These are phyloP conservation scores for Drosophila serrata DNA, from an alignment of 1,140 invertebrate species.

Conservation along the genomic window DNA sequence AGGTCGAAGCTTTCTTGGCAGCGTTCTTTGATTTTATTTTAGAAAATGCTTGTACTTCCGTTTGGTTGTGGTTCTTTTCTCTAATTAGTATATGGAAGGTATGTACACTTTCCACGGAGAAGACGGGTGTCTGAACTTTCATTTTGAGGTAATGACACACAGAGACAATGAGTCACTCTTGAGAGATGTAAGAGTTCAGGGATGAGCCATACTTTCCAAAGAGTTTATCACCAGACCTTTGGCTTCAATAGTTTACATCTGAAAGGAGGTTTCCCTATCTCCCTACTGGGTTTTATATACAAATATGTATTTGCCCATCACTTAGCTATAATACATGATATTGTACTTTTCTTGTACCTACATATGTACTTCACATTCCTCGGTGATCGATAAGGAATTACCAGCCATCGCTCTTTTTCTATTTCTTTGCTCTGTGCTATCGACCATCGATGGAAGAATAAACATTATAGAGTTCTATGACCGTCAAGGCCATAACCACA, in stretches of 20 bases:
- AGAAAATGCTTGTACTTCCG: conserved; percentile 43
- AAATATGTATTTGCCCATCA: not conserved
- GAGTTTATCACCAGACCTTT: not conserved
- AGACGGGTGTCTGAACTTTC: conserved; percentile 28
- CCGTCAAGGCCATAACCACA: conserved; percentile 10
- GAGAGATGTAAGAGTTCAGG: conserved; percentile 8
- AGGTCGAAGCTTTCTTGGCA: conserved; percentile 33
- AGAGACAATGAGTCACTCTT: conserved; percentile 13
- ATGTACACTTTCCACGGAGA: conserved; percentile 24
- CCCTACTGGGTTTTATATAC: not conserved
- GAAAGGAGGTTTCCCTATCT: not conserved
- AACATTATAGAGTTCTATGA: conserved; percentile 19
- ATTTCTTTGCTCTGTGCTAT: conserved; percentile 13
- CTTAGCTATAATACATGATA: conserved; percentile 13
- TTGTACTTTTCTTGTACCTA: conserved; percentile 1
- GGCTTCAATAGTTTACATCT: not conserved
- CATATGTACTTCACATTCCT: conserved; percentile 13
- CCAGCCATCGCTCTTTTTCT: conserved; percentile 4
- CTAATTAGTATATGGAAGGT: conserved; percentile 29
- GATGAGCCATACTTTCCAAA: conserved; percentile 10
- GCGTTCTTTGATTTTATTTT: conserved; percentile 21
- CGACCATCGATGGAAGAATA: conserved; percentile 23
- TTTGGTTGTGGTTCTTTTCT: conserved; percentile 20
- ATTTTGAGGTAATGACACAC: conserved; percentile 33
- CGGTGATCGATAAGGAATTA: conserved; percentile 40